phyloP scores from a whole-genome alignment of 2,113 vertebrate species.

The Psilopsiagon aurifrons region DNA sequence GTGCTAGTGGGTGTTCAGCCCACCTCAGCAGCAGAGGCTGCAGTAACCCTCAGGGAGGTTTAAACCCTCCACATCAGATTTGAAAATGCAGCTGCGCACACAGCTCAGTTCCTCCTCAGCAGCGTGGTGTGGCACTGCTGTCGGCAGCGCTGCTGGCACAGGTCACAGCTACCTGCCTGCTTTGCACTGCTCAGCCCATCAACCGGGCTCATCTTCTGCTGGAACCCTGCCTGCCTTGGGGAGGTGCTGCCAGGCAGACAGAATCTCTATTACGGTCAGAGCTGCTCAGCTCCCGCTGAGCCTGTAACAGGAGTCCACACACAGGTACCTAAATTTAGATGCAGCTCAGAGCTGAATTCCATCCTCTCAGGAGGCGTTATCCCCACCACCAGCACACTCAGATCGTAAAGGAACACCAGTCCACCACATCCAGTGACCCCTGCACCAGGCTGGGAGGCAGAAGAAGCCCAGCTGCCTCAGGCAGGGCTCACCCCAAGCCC shows the following conservation, averaged over 20 bases:
- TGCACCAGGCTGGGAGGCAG: rapidly evolving
- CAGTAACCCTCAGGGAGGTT: neutral
- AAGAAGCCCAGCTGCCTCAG: rapidly evolving
- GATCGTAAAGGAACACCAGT: rapidly evolving
- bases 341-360: neutral
- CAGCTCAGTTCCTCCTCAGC: neutral
- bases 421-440: neutral
- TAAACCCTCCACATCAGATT: neutral
- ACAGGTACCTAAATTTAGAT: neutral
- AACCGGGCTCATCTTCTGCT: neutral
- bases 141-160: rapidly evolving
- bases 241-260: neutral
- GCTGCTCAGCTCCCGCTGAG: neutral
- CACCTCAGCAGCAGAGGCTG: neutral
- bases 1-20: no score
- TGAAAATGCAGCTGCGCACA: rapidly evolving
- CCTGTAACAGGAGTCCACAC: neutral
- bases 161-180: neutral
- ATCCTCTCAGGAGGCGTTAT: rapidly evolving
- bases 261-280: neutral
- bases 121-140: neutral
- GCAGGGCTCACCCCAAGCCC: rapidly evolving
- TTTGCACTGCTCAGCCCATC: rapidly evolving
- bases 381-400: neutral
- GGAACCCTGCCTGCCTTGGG: neutral